Conservation (phyloP, 1,140 invertebrate species). For the Polypedilum vanderplanki region DNA sequence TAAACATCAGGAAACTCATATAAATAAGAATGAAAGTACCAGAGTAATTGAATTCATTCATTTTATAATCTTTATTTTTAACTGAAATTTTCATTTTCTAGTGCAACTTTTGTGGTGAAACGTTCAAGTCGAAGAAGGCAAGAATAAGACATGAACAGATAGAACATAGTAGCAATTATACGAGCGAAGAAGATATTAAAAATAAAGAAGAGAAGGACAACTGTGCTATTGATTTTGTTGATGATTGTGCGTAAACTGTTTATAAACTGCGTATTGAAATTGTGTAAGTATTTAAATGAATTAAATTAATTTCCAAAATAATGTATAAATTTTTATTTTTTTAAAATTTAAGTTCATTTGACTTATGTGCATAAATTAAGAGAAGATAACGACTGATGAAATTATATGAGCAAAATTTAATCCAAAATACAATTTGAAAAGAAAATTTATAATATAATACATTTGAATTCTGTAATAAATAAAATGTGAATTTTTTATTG, state of each 20-base stretch:
- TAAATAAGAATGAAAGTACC: constrained; percentile 31
- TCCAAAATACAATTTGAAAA: neutral
- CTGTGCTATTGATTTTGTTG: neutral
- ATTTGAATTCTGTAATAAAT: neutral
- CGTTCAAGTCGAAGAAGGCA: neutral
- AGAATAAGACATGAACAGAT: neutral
- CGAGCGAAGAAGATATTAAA: neutral
- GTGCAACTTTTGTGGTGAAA: neutral
- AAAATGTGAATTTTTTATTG: neutral
- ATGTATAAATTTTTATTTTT: no score
- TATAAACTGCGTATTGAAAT: no score
- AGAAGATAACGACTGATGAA: neutral
- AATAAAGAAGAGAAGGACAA: neutral
- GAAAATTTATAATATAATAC: neutral
- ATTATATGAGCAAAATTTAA: neutral
- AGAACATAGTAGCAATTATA: neutral
- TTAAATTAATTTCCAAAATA: no score
- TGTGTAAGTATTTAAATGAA: no score
- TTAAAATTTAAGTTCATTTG: no score
- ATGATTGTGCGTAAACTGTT: neutral
- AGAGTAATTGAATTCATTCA: neutral
- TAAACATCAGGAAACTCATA: constrained; percentile 40
- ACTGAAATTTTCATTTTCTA: neutral
- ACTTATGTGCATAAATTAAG: no score
- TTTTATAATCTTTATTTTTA: neutral